Percentiles rank a stretch among this genome's conserved stretches.
Conservation (phyloP, 2,888 invertebrate species). For the Rhyacophila evoluta region DNA sequence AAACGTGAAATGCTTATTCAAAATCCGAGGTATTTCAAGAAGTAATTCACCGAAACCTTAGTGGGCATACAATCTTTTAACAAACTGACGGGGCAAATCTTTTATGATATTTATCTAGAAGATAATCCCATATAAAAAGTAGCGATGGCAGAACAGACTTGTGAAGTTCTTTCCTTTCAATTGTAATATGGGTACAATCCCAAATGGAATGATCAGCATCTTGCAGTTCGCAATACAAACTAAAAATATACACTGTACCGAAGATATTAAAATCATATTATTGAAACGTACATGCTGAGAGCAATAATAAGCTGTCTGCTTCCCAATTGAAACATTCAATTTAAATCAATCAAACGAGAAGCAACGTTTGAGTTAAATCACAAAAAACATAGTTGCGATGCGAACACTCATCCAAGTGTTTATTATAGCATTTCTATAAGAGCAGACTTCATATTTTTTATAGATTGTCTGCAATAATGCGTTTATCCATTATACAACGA, state of each 20-base stretch:
- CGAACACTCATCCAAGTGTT: not conserved
- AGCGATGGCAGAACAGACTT: not conserved
- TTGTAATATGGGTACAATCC: not conserved
- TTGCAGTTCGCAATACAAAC: not conserved
- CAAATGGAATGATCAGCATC: not conserved
- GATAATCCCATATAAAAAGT: too few relatives aligned
- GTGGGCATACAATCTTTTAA: too few relatives aligned
- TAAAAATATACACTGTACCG: not conserved
- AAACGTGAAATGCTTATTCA: too few relatives aligned
- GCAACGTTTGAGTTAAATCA: not conserved
- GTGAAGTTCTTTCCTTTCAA: too few relatives aligned
- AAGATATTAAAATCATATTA: not conserved
- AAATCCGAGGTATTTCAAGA: too few relatives aligned
- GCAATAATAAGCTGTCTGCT: slow-evolving; percentile 2
- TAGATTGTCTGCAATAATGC: too few relatives aligned
- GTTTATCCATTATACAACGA: too few relatives aligned
- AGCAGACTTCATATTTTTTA: too few relatives aligned
- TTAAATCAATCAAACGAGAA: slow-evolving; percentile 2
- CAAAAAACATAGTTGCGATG: not conserved
- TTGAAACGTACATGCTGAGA: not conserved
- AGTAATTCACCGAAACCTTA: too few relatives aligned
- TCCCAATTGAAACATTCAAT: not conserved
- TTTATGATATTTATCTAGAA: too few relatives aligned
- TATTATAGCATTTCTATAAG: too few relatives aligned
- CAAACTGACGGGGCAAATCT: too few relatives aligned